These are phyloP conservation scores for Galagoides demidoff DNA, from an alignment of 2,797 vertebrate species.

Conservation along the genomic window DNA sequence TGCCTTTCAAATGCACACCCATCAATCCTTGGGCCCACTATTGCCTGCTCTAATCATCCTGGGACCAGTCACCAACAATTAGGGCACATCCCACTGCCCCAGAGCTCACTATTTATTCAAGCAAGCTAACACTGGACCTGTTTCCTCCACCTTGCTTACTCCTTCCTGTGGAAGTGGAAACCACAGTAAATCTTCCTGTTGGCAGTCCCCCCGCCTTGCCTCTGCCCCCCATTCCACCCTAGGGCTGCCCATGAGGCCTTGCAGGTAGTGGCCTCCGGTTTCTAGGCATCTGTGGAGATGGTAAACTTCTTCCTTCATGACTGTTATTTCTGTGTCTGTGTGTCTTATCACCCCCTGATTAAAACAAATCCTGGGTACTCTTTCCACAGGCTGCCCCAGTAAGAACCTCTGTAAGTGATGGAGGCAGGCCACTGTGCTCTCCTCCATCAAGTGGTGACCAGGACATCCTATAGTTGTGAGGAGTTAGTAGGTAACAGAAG, in stretches of 20 bases:
- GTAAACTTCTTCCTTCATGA: not conserved
- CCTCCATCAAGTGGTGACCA: not conserved
- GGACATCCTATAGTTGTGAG: accelerated
- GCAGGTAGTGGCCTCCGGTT: accelerated
- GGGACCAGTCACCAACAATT: not conserved
- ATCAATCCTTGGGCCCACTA: no score
- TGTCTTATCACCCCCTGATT: not conserved
- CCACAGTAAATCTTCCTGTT: not conserved
- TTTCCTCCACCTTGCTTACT: not conserved
- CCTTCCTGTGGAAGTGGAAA: not conserved
- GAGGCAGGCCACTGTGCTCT: not conserved
- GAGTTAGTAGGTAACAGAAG: not conserved
- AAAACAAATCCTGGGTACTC: not conserved
- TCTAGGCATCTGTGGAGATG: not conserved
- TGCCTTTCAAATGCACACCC: not conserved
- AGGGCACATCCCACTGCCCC: not conserved
- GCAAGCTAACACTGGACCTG: not conserved
- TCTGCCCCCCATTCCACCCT: not conserved
- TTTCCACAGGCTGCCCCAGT: not conserved
- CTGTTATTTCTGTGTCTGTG: not conserved
- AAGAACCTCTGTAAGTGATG: not conserved
- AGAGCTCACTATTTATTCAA: not conserved
- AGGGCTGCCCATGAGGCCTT: accelerated
- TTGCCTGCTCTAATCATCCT: not conserved
- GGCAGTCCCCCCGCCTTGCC: not conserved